phyloP scores from a whole-genome alignment of 53 echinoderm and acorn worm genomes.

The Echinarachnius parma region DNA sequence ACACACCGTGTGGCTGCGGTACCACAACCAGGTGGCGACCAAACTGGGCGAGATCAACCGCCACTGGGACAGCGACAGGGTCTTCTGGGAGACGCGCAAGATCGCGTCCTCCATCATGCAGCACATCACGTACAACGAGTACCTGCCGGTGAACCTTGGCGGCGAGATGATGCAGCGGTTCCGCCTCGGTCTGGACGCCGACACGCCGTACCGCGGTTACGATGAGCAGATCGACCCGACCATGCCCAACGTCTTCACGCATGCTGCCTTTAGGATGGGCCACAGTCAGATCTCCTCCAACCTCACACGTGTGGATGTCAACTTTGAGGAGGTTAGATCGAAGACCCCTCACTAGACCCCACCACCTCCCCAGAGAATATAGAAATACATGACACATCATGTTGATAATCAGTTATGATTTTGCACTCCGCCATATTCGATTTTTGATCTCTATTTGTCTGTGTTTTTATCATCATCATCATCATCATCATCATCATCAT shows the following conservation, averaged over 20 bases:
- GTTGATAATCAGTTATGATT: too few species aligned
- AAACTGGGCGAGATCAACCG: constrained; percentile 51
- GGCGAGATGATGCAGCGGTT: constrained; percentile 11
- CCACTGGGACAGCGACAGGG: constrained; percentile 56
- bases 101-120: constrained; percentile 63
- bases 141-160: constrained; percentile 68
- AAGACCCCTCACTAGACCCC: too few species aligned
- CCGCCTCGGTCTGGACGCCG: constrained; percentile 12
- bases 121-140: constrained; percentile 83
- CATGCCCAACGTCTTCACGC: constrained; percentile 64
- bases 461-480: too few species aligned
- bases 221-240: constrained; percentile 42
- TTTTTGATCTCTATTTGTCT: too few species aligned
- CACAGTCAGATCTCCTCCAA: constrained; percentile 65
- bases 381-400: too few species aligned
- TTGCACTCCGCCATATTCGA: too few species aligned
- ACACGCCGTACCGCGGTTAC: constrained; percentile 33
- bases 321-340: constrained; percentile 49
- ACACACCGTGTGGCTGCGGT: constrained; percentile 70
- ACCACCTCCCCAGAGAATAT: too few species aligned
- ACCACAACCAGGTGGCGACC: constrained; percentile 58
- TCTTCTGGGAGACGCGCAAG: constrained; percentile 68
- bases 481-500: too few species aligned
- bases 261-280: constrained; percentile 72
- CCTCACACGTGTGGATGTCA: constrained; percentile 52